Percentiles rank a stretch among this genome's conserved stretches.
Evolutionary conservation across 1,140 invertebrate genomes (phyloP).

Genomic region (Platyscapa corneri): DNA sequence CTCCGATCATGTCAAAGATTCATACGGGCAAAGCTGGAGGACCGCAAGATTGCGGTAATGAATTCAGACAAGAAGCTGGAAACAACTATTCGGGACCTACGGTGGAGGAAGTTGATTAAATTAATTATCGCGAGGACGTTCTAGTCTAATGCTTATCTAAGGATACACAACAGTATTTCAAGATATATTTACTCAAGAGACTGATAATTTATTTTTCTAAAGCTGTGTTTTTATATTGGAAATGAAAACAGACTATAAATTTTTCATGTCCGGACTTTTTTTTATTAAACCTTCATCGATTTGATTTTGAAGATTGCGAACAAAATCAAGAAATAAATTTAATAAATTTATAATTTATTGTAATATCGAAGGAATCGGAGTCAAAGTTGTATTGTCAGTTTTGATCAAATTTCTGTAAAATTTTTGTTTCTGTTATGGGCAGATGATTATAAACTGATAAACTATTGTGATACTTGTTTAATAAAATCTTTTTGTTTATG

Average conservation of each 20-base stretch:
- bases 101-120: slow-evolving; percentile 79
- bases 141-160: neutral
- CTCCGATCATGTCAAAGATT: slow-evolving; percentile 85
- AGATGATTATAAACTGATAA: slow-evolving; percentile 10
- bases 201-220: slow-evolving; percentile 27
- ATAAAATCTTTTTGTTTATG: slow-evolving; percentile 43
- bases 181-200: slow-evolving; percentile 7
- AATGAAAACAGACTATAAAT: no score
- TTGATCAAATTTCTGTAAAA: slow-evolving; percentile 33
- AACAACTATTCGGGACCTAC: slow-evolving; percentile 72
- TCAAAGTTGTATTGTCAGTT: slow-evolving; percentile 29
- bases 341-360: no score
- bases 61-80: slow-evolving; percentile 52
- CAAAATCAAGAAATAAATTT: no score
- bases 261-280: no score
- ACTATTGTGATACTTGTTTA: slow-evolving; percentile 36
- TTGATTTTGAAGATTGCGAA: no score
- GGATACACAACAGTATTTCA: slow-evolving; percentile 4
- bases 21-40: slow-evolving; percentile 75
- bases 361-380: no score
- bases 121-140: neutral
- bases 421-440: neutral
- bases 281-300: no score
- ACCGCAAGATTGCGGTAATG: slow-evolving; percentile 60
- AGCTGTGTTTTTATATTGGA: neutral